phyloP scores from a whole-genome alignment of 1,140 invertebrate species.

The Andricus grossulariae region DNA sequence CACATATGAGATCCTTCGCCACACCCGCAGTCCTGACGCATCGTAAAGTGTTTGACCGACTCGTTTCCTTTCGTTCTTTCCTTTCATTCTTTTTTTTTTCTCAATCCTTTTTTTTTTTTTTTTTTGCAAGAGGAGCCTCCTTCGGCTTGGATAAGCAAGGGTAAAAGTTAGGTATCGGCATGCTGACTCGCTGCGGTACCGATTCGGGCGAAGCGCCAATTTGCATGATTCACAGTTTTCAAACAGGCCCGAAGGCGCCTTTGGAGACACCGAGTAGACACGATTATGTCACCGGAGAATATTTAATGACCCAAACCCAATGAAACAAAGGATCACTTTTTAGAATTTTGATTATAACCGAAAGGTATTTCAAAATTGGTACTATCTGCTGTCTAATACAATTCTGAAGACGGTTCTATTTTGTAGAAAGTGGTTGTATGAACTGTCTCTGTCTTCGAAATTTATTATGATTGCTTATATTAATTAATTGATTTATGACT shows the following conservation, averaged over 20 bases:
- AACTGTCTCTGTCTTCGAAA: too few relatives aligned
- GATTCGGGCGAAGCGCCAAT: slow-evolving; percentile 25
- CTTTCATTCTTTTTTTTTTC: slow-evolving; percentile 23
- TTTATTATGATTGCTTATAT: too few relatives aligned
- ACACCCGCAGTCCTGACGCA: slow-evolving; percentile 22
- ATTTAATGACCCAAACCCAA: slow-evolving; percentile 12
- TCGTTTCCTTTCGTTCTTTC: slow-evolving; percentile 31
- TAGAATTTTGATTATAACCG: background rate
- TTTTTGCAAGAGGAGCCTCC: slow-evolving; percentile 13
- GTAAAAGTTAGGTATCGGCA: slow-evolving; percentile 29
- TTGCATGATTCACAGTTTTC: slow-evolving; percentile 28
- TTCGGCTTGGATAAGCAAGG: slow-evolving; percentile 28
- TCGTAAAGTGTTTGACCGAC: slow-evolving; percentile 37
- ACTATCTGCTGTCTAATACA: too few relatives aligned
- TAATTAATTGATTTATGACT: too few relatives aligned
- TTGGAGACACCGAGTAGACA: slow-evolving; percentile 20
- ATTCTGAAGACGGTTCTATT: too few relatives aligned
- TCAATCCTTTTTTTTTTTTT: slow-evolving; percentile 16
- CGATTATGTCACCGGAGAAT: slow-evolving; percentile 15
- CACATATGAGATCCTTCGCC: slow-evolving; percentile 45
- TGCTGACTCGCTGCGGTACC: slow-evolving; percentile 11
- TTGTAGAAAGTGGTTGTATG: too few relatives aligned
- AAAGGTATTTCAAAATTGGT: background rate
- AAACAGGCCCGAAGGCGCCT: slow-evolving; percentile 5
- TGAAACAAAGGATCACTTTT: slow-evolving; percentile 9